These are phyloP conservation scores for Notolabrus celidotus DNA, from an alignment of 2,797 vertebrate genomes.

Conservation along the genomic window DNA sequence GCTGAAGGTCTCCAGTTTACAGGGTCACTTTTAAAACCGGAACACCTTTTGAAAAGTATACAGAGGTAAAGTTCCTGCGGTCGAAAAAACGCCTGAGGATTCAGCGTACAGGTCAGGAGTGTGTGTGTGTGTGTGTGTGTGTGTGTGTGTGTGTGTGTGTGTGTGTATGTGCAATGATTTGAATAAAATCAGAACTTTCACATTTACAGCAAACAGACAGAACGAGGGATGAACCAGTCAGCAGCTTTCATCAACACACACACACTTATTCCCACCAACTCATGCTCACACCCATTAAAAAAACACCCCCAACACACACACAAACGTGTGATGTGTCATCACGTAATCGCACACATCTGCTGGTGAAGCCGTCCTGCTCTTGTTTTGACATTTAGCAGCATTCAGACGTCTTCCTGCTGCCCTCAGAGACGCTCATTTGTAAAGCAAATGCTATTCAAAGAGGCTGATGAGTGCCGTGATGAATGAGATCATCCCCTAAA, in stretches of 20 bases:
- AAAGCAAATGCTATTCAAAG: constrained; percentile 64
- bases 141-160: too few species aligned
- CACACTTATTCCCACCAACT: constrained; percentile 10
- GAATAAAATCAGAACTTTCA: constrained; percentile 17
- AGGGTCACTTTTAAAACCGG: too few species aligned
- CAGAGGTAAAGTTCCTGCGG: too few species aligned
- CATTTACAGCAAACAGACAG: constrained; percentile 27
- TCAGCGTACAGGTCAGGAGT: not conserved
- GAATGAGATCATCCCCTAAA: constrained; percentile 81
- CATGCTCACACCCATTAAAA: not conserved
- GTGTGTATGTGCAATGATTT: not conserved
- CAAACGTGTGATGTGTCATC: constrained; percentile 3
- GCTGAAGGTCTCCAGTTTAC: too few species aligned
- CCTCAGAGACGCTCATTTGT: constrained; percentile 60
- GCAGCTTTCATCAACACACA: constrained; percentile 26
- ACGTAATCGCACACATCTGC: too few species aligned
- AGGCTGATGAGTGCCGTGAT: constrained; percentile 76
- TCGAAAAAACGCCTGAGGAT: too few species aligned
- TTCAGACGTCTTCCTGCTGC: constrained; percentile 23
- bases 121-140: too few species aligned
- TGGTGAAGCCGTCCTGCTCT: constrained; percentile 1
- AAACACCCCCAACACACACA: not conserved
- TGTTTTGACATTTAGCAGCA: constrained; percentile 26
- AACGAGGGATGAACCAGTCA: constrained; percentile 31
- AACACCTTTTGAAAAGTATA: too few species aligned